These are phyloP conservation scores for Triops cancriformis DNA, from an alignment of 1,140 invertebrate species.

Conservation along the genomic window DNA sequence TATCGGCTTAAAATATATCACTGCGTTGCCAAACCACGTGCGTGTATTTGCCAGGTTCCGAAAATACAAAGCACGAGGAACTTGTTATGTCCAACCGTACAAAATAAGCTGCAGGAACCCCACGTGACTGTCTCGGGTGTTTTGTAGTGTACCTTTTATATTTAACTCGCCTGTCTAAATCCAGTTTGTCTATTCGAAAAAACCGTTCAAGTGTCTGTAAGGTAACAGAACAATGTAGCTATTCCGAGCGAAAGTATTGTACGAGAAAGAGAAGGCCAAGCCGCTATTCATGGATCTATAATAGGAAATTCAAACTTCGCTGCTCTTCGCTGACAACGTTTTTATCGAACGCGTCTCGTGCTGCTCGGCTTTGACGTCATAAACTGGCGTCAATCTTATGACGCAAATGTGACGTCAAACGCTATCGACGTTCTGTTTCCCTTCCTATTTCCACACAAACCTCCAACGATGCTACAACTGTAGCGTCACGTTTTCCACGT, in stretches of 20 bases:
- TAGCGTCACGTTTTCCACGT: not conserved
- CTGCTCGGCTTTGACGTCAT: constrained; percentile 3
- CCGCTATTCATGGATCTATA: no score
- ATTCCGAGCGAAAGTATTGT: no score
- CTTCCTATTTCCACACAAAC: not conserved
- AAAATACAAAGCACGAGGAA: not conserved
- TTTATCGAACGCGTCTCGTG: constrained; percentile 8
- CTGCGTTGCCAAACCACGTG: not conserved
- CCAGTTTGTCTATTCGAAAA: no score
- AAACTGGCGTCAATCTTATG: not conserved
- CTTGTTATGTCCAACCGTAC: not conserved
- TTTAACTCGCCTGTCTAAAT: no score
- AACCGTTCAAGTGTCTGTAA: no score
- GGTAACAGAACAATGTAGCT: no score
- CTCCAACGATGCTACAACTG: not conserved
- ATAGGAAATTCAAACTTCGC: not conserved
- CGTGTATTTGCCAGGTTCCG: not conserved
- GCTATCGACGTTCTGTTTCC: not conserved
- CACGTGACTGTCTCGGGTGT: not conserved
- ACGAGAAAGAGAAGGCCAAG: no score
- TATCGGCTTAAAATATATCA: no score
- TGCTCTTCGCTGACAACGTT: not conserved
- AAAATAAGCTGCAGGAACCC: not conserved
- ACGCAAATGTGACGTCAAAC: not conserved
- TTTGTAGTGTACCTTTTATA: not conserved